phyloP scores from a whole-genome alignment of 2,113 vertebrate genomes.

The Macrotis lagotis region DNA sequence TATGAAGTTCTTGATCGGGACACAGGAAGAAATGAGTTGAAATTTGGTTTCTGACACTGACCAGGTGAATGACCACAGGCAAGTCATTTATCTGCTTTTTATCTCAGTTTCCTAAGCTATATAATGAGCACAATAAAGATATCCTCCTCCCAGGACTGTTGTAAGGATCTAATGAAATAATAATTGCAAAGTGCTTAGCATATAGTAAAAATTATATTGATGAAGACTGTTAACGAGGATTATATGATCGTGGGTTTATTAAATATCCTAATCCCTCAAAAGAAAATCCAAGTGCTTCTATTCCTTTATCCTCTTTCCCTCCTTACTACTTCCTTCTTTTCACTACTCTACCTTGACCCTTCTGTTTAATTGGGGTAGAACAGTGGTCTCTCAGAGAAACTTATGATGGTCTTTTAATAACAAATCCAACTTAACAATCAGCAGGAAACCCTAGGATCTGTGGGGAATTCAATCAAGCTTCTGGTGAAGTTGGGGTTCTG shows the following conservation, averaged over 20 bases:
- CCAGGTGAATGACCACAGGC: background rate
- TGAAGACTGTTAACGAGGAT: background rate
- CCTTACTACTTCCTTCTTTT: background rate
- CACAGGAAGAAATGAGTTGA: background rate
- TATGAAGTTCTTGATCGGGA: background rate
- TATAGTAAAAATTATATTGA: background rate
- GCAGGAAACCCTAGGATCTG: no score
- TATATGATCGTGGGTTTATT: background rate
- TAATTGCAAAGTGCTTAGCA: background rate
- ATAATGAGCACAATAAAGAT: background rate
- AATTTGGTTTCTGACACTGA: background rate
- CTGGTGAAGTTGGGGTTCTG: no score
- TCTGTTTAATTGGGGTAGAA: background rate
- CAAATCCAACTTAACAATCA: no score
- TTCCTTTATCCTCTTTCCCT: background rate
- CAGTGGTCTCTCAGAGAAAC: background rate
- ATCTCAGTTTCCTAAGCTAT: background rate
- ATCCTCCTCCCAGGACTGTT: background rate
- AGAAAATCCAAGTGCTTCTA: background rate
- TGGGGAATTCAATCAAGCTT: no score
- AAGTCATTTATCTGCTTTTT: background rate
- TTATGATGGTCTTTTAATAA: no score
- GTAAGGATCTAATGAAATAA: background rate
- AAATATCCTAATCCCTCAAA: background rate
- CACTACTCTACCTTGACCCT: background rate